A percentile compares a stretch with the other conserved stretches of the same genome.
These are phyloP conservation scores for Scaptomyza flava DNA, from an alignment of 2,888 invertebrate genomes.

Conservation along the genomic window DNA sequence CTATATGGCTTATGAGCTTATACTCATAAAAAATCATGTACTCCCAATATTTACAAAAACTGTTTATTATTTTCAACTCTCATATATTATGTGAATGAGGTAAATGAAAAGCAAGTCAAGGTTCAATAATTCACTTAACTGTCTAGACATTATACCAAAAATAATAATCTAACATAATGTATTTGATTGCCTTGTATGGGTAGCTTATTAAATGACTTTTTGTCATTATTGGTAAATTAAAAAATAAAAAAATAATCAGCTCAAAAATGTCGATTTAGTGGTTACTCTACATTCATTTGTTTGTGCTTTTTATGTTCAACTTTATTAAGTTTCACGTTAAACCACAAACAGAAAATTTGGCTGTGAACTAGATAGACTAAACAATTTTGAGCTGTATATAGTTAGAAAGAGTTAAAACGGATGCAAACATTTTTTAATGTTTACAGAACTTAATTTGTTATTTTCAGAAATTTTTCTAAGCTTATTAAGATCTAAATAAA, in stretches of 20 bases:
- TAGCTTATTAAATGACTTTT: conserved; percentile 27
- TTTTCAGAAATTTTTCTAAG: too few species aligned
- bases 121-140: conserved; percentile 16
- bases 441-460: too few species aligned
- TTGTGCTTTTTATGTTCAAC: not conserved
- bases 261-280: not conserved
- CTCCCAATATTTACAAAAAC: not conserved
- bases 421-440: too few species aligned
- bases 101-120: conserved; percentile 14
- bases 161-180: not conserved
- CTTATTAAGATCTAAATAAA: too few species aligned
- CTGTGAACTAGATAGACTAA: too few species aligned
- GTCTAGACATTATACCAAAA: not conserved
- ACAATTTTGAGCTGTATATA: too few species aligned
- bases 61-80: not conserved
- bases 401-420: too few species aligned
- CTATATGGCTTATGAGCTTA: not conserved
- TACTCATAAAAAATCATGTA: not conserved
- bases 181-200: not conserved
- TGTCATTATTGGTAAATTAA: not conserved
- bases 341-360: not conserved
- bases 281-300: not conserved
- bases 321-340: not conserved
- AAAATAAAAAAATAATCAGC: not conserved
- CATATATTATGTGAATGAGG: not conserved